These are phyloP conservation scores for Coracias cyanogaster DNA, from an alignment of 2,797 vertebrate species.

Conservation along the genomic window DNA sequence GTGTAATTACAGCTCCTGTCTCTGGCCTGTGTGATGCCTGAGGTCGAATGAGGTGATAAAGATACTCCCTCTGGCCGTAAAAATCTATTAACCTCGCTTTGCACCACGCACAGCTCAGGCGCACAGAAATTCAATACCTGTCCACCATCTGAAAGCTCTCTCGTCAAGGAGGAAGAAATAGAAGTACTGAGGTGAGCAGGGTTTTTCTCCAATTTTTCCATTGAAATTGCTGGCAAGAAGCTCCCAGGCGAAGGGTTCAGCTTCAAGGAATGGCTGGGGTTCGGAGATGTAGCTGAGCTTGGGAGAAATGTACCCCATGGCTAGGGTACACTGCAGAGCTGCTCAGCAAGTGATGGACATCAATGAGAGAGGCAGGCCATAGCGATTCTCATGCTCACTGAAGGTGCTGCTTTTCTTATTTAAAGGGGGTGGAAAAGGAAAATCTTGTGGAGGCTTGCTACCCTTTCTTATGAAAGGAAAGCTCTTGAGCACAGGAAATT, in stretches of 20 bases:
- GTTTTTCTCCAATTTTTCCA: background rate
- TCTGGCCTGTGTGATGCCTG: background rate
- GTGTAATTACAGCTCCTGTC: conserved; percentile 59
- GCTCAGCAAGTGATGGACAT: background rate
- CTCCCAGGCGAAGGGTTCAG: background rate
- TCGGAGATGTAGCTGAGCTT: background rate
- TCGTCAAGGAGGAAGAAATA: conserved; percentile 30
- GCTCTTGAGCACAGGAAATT: conserved; percentile 14
- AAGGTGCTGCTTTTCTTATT: background rate
- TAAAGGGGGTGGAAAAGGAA: background rate
- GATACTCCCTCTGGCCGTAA: conserved; percentile 40
- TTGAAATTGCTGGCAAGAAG: background rate
- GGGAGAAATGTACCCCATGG: background rate
- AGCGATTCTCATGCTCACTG: background rate
- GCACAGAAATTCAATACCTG: conserved; percentile 57
- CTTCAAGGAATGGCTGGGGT: background rate
- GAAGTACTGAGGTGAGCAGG: background rate
- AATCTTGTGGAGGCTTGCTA: background rate
- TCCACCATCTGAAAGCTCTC: conserved; percentile 19
- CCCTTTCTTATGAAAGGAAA: background rate
- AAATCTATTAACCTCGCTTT: conserved; percentile 67
- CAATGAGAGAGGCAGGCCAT: fast-evolving
- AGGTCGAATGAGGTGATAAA: conserved; percentile 22
- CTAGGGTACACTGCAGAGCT: background rate
- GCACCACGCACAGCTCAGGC: background rate